A percentile compares a stretch with the other conserved stretches of the same genome.
Conservation (phyloP, 2,888 invertebrate species). For the Microchrysa polita region DNA sequence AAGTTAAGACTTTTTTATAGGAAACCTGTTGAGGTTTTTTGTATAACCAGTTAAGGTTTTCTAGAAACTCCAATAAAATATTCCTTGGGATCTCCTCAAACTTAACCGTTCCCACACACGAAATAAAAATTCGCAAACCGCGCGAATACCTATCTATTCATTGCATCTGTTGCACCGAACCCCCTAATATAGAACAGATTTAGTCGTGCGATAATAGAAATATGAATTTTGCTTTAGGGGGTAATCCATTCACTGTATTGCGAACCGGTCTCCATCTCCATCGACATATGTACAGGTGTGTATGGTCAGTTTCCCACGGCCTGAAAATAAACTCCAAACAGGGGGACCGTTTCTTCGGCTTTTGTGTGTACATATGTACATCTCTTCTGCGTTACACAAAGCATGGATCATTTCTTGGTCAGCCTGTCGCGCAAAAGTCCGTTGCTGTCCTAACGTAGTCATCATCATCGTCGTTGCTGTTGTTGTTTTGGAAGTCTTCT, state of each 20-base stretch:
- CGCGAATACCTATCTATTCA: not conserved
- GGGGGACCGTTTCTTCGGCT: not conserved
- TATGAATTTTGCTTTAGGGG: conserved; percentile 13
- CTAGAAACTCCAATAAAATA: too few species aligned
- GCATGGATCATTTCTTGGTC: too few species aligned
- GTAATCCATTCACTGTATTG: not conserved
- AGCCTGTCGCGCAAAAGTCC: too few species aligned
- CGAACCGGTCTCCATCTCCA: not conserved
- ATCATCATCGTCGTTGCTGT: not conserved
- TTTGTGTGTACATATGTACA: not conserved
- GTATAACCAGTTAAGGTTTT: too few species aligned
- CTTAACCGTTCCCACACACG: too few species aligned
- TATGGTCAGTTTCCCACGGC: conserved; percentile 37
- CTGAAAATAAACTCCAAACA: conserved; percentile 18
- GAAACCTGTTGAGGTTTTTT: too few species aligned
- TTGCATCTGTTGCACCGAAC: not conserved
- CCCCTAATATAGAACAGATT: not conserved
- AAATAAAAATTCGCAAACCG: not conserved
- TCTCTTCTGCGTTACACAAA: not conserved
- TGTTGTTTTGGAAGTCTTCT: not conserved
- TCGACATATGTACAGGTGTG: conserved; percentile 29
- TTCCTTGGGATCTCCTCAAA: too few species aligned
- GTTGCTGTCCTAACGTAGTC: not conserved
- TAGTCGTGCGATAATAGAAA: conserved; percentile 7
- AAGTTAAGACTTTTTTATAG: too few species aligned